Conservation (phyloP, 1,140 invertebrate species). For the Dendrolimus punctatus region DNA sequence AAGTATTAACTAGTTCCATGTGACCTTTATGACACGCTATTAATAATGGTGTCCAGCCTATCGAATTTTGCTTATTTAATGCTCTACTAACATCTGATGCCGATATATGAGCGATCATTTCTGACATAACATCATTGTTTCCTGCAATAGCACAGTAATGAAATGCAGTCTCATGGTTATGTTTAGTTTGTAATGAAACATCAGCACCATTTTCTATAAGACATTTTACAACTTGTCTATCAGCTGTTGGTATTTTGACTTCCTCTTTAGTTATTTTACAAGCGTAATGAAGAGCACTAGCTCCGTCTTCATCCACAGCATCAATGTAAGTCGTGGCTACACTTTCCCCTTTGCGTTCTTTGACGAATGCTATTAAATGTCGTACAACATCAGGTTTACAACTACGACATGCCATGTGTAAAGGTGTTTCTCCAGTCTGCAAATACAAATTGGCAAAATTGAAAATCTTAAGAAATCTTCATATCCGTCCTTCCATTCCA, state of each 20-base stretch:
- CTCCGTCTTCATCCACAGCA: constrained; percentile 90
- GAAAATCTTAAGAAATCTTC: too few relatives aligned
- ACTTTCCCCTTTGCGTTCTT: constrained; percentile 79
- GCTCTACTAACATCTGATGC: constrained; percentile 91
- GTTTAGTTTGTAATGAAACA: constrained; percentile 86
- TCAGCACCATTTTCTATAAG: constrained; percentile 93
- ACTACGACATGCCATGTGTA: constrained; percentile 91
- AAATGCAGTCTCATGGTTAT: constrained; percentile 93
- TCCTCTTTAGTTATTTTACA: constrained; percentile 86
- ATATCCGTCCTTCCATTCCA: too few relatives aligned
- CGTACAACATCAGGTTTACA: constrained; percentile 90
- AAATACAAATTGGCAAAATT: constrained; percentile 14
- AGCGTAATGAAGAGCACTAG: constrained; percentile 93
- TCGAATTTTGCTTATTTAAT: constrained; percentile 91
- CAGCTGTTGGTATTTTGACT: constrained; percentile 83
- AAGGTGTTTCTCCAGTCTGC: constrained; percentile 94
- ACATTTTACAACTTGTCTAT: constrained; percentile 90
- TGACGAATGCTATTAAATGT: constrained; percentile 89
- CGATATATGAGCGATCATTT: constrained; percentile 93
- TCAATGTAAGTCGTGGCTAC: constrained; percentile 85
- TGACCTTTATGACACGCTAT: constrained; percentile 90
- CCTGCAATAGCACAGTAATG: constrained; percentile 96
- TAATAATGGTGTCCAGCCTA: constrained; percentile 96
- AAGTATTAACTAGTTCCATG: constrained; percentile 88
- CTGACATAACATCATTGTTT: constrained; percentile 94